Percentiles rank a stretch among this genome's conserved stretches.
Conservation (phyloP, 2,888 invertebrate genomes). For the Meganola albula region DNA sequence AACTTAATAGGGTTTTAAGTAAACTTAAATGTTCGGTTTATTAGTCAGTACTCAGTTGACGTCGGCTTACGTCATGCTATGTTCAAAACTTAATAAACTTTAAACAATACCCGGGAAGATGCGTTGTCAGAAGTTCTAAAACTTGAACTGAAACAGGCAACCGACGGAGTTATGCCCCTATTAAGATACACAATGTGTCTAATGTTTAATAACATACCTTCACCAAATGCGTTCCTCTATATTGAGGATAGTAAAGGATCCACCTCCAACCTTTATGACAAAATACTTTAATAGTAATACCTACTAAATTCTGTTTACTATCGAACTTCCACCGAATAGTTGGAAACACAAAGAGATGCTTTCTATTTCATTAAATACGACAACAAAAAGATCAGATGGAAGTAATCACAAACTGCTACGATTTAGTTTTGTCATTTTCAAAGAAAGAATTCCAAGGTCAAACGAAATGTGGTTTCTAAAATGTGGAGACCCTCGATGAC, state of each 20-base stretch:
- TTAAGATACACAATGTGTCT: slow-evolving; percentile 61
- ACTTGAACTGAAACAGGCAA: slow-evolving; percentile 58
- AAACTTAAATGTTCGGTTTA: slow-evolving; percentile 45
- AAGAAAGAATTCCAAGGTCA: slow-evolving; percentile 65
- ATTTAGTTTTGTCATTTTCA: slow-evolving; percentile 65
- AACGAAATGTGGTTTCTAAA: slow-evolving; percentile 52
- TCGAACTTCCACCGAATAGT: slow-evolving; percentile 44
- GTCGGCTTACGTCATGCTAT: slow-evolving; percentile 63
- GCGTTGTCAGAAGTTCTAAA: slow-evolving; percentile 69
- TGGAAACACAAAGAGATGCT: slow-evolving; percentile 37
- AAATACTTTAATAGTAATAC: slow-evolving; percentile 30
- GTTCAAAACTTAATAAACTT: slow-evolving; percentile 72
- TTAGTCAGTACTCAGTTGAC: slow-evolving; percentile 52
- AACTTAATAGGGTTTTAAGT: slow-evolving; percentile 27
- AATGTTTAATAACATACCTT: slow-evolving; percentile 51
- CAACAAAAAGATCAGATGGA: slow-evolving; percentile 48
- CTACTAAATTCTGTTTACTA: slow-evolving; percentile 9
- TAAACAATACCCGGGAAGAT: slow-evolving; percentile 68
- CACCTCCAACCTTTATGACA: slow-evolving; percentile 24
- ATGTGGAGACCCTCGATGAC: slow-evolving; percentile 35
- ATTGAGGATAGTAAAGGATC: slow-evolving; percentile 12
- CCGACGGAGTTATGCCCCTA: slow-evolving; percentile 53
- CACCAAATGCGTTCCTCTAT: slow-evolving; percentile 20
- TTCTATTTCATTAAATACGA: slow-evolving; percentile 58
- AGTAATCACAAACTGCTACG: slow-evolving; percentile 52